Evolutionary conservation across 1,140 invertebrate genomes (phyloP).

Genomic region (Mactra quadrangularis): DNA sequence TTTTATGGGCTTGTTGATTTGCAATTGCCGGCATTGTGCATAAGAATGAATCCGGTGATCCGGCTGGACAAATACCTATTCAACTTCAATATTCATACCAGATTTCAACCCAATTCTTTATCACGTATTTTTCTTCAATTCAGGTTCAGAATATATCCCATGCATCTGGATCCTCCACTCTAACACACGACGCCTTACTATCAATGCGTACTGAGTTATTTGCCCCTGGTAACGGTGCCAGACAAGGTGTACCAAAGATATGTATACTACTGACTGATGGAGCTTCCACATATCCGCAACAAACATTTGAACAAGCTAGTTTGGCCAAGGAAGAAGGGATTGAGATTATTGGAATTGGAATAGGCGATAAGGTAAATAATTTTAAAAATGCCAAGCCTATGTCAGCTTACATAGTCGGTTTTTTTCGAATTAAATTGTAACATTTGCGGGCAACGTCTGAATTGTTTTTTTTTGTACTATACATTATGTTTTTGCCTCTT

Average conservation of each 20-base stretch:
- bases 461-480: no score
- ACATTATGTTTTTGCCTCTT: no score
- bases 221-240: slow-evolving; percentile 33
- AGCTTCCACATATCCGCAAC: slow-evolving; percentile 11
- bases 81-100: no score
- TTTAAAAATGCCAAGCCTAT: slow-evolving; percentile 2
- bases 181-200: slow-evolving; percentile 48
- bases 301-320: slow-evolving; percentile 51
- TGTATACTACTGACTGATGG: slow-evolving; percentile 67
- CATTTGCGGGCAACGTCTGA: no score
- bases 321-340: slow-evolving; percentile 43
- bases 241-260: slow-evolving; percentile 49
- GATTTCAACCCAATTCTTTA: no score
- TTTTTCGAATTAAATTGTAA: no score
- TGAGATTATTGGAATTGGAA: slow-evolving; percentile 59
- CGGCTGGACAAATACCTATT: no score
- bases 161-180: slow-evolving; percentile 22
- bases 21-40: no score
- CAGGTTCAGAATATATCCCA: slow-evolving; percentile 54
- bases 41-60: no score
- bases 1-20: no score
- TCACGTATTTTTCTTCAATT: no score
- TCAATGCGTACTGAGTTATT: slow-evolving; percentile 39
- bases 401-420: no score
- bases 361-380: slow-evolving; percentile 55